Evolutionary conservation across 1,140 invertebrate genomes (phyloP), one percentile per base, ranked within the genome.

Genomic region (Megathymus violae): DNA sequence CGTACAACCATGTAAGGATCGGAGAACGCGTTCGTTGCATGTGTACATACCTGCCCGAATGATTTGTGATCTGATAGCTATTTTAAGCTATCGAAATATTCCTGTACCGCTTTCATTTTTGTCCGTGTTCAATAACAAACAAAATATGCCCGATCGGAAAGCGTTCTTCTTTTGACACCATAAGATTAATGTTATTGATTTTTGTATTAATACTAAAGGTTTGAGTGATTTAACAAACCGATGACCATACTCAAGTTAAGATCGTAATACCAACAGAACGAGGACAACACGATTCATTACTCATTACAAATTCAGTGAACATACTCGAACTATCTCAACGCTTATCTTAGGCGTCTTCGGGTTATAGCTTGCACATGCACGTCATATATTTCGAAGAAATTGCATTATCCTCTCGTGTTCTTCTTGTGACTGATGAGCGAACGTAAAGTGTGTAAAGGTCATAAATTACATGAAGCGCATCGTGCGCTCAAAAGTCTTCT

Each of bases 31-130:
- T 59, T 51, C 41, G 60, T 43, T 43, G 34, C 48, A 51, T 70
- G 64, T 73, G 66, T 83, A 83, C 78, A 65, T 82, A 82, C 80
- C 77, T 86, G 80, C 73, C 64, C 66, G 68, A 77, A 80, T 82
- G 85, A 85, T 81, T 81, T 85, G 77, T 82, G 78, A 74, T 63
- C 62, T 73, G 79, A 82, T 86, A 86, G 78, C 79, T 87, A 89
- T 86, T 87, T 82, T 64, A 62, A 80, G 77, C 77, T 74, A 82
- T 78, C 73, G 71, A 80, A 84, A 88, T 82, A 82, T 79, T 78
- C 74, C 69, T 60, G 64, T 43, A 51, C 70, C 68, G 80, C 75
- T 86, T 89, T 86, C 78, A 76, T 84, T 89, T 89, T 86, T 78
- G 74, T 50, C 56, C 65, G 67, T 59, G 67, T 75, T 71, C 68